Conservation (phyloP, 2,113 vertebrate species). For the Silurus glanis region DNA sequence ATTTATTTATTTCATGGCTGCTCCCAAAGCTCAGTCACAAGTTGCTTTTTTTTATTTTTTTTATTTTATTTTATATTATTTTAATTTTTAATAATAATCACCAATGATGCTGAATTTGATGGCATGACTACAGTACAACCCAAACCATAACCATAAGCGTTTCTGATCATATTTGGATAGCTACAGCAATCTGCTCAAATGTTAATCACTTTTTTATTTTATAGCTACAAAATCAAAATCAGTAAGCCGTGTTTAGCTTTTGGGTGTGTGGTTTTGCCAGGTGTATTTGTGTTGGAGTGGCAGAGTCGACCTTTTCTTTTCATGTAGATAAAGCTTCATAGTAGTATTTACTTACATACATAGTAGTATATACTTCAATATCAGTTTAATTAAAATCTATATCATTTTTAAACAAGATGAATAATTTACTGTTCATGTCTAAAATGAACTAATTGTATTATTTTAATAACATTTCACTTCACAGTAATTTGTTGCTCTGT, state of each 20-base stretch:
- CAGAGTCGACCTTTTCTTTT: constrained; percentile 17
- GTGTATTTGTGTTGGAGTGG: background rate
- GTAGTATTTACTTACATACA: no score
- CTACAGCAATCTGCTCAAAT: background rate
- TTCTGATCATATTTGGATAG: background rate
- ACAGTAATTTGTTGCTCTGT: background rate
- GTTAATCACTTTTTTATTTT: background rate
- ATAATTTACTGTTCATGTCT: background rate
- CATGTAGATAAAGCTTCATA: background rate
- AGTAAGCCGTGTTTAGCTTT: background rate
- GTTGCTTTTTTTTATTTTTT: background rate
- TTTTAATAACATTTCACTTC: background rate
- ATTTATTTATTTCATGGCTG: background rate
- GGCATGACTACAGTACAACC: background rate
- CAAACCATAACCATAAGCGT: background rate
- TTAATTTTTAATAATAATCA: no score
- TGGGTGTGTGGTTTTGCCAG: background rate
- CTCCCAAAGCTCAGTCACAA: background rate
- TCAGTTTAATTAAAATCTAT: background rate
- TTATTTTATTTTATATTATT: no score
- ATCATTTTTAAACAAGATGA: background rate
- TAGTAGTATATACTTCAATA: no score
- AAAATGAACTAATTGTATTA: background rate
- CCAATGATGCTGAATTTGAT: background rate
- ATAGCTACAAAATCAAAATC: background rate